Base-by-base conservation (phyloP, 23 tunicate genomes). In the Trididemnum clinides region DNA sequence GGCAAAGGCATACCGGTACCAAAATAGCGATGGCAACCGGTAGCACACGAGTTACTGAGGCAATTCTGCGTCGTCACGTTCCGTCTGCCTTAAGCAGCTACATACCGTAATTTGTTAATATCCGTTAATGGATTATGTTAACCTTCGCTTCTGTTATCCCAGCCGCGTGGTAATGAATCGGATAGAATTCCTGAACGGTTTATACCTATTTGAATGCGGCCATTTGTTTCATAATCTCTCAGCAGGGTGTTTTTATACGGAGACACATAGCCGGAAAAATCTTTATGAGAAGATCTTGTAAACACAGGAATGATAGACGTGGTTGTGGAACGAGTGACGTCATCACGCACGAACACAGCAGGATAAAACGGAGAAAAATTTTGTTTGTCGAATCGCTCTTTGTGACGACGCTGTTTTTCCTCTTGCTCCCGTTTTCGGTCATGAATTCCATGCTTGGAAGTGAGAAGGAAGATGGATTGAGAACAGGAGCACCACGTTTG, bases 401-500 rank as follows among this genome's bases (percentile, higher is more conserved):
- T 10, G 6, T 6, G 7, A 32, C 10, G 12, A 20, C 75, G 36
- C 12, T 66, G 7, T 15, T 15, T 19, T 30, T 69, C 76, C 4
- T 69, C 35, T 2, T 15, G 36, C 10, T 31, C 7, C 2, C 5
- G 2, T 51, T 51, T 30, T 27, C 4, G 10, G 12, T 78, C 51
- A 18, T 30, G 26, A 20, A 28, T 5, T 21, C 51, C 25, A 4
- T 51, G 2, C 7, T 10, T 30, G 32, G 77, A 73, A 27, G 77
- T 54, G 1, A 64, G 78, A 27, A 57, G 84, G 1, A 91, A 72
- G 12, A 86, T 15, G 12, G 97, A 92, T 31, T 85, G 87, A 0
- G 86, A 81, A 76, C 93, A 94, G 1, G 38, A 25, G 36, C 81
- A 74, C 98, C 98, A 94, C n/a, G 98, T 66, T 0, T 50, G 77